Percentiles rank a stretch among this genome's conserved stretches.
phyloP scores from a whole-genome alignment of 2,888 invertebrate genomes.

The Hydrotaea cyrtoneurina region DNA sequence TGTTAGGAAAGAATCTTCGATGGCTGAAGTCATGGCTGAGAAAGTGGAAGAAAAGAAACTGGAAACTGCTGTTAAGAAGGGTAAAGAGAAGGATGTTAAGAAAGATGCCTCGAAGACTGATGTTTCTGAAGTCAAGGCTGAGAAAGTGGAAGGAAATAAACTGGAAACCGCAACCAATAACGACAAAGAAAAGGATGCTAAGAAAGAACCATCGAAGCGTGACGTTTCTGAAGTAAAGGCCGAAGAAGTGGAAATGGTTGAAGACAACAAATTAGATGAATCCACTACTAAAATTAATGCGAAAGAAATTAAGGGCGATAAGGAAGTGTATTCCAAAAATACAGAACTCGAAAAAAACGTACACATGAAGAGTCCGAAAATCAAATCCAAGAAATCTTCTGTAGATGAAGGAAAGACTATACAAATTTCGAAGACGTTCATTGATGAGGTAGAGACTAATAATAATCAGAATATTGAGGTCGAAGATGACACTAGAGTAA shows the following conservation, averaged over 20 bases:
- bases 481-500: slow-evolving; percentile 23
- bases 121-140: slow-evolving; percentile 52
- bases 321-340: background rate
- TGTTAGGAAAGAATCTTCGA: slow-evolving; percentile 11
- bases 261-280: slow-evolving; percentile 65
- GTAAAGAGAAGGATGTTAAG: background rate
- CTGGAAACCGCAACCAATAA: slow-evolving; percentile 53
- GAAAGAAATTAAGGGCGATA: slow-evolving; percentile 11
- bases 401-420: background rate
- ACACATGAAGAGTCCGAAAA: background rate
- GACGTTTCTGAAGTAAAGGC: slow-evolving; percentile 56
- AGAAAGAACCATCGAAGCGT: background rate
- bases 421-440: no score
- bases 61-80: background rate
- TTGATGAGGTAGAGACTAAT: background rate
- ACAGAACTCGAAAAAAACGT: slow-evolving; percentile 43
- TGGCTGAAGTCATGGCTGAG: slow-evolving; percentile 47
- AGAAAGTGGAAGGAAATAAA: slow-evolving; percentile 37
- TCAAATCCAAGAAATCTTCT: slow-evolving; percentile 16
- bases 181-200: slow-evolving; percentile 3
- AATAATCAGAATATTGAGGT: background rate
- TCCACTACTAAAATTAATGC: slow-evolving; percentile 22
- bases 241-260: slow-evolving; percentile 69
- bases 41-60: slow-evolving; percentile 23
- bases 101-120: slow-evolving; percentile 35